Conservation (phyloP, 2,888 invertebrate species). For the Kryphioiulus occultus region DNA sequence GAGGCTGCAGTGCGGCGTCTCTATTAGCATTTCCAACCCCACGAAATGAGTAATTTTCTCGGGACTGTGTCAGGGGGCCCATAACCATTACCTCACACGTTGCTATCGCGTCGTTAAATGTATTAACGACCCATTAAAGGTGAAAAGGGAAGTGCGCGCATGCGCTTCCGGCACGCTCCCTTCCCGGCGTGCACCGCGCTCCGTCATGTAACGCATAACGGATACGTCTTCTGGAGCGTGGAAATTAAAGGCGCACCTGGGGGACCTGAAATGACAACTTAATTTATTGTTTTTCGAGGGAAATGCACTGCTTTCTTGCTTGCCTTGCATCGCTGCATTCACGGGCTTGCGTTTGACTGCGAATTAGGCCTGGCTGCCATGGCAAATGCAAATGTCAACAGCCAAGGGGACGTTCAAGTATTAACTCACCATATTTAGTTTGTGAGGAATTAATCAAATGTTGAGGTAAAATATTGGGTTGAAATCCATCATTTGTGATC, state of each 20-base stretch:
- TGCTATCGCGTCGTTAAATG: conserved; percentile 11
- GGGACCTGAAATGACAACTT: conserved; percentile 19
- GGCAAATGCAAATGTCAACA: background rate
- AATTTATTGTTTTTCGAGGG: background rate
- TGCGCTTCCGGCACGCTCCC: background rate
- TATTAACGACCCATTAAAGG: conserved; percentile 31
- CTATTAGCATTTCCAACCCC: background rate
- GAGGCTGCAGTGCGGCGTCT: too few relatives aligned
- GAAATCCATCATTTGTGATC: too few relatives aligned
- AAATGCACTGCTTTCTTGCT: background rate
- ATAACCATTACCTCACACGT: background rate
- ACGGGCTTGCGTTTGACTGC: background rate
- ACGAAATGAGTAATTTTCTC: background rate
- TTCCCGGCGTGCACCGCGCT: too few relatives aligned
- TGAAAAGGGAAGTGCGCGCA: background rate
- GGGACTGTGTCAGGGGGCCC: background rate
- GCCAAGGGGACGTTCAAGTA: too few relatives aligned
- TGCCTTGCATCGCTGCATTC: background rate
- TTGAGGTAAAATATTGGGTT: too few relatives aligned
- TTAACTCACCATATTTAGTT: too few relatives aligned
- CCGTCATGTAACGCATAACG: background rate
- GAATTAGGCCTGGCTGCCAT: conserved; percentile 14
- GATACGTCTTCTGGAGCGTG: conserved; percentile 7
- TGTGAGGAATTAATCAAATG: too few relatives aligned
- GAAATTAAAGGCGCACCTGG: conserved; percentile 20